Base-by-base conservation (phyloP, 1,140 invertebrate species). In the Aphaenogaster floridana region DNA sequence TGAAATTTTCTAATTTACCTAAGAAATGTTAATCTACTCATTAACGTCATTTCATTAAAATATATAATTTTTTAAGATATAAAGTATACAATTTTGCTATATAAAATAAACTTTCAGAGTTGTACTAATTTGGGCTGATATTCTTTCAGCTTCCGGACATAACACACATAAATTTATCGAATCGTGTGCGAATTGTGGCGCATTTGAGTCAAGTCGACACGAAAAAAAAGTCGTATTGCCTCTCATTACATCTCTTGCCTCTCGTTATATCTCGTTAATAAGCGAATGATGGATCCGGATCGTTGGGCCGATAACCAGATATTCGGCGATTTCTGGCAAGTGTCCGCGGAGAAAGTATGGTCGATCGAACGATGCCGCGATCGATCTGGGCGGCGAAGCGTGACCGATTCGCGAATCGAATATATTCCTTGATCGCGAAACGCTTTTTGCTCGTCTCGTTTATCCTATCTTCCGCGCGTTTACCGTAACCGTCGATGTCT, bases 271-370 rank as follows among this genome's bases (percentile, higher is more conserved):
- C 34, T 66, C 78, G 83, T 86, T 85, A 89, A 89, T 87, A 92
- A 88, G 64, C 87, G 85, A 87, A 88, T 88, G 81, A 92, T 87
- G 87, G 93, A 89, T 76, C 54, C n/a, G 50, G 84, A 77, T 13
- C 57, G 54, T 54, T 39, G 69, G 69, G n/a, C 11, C 54, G 28
- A 69, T 28, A 45, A 83, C 13, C 45, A 36, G n/a, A 63, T 50
- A 63, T 5, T 28, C 15, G 85, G n/a, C 54, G 54, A 88, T 87
- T 90, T 87, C 89, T 54, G 88, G 86, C 72, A 61, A 86, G 50
- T 34, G 48, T 50, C 36, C 61, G 79, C 66, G 89, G 90, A 88
- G 89, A 91, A 91, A 91, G 89, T 91, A 91, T 84, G 89, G 87
- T 68, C 42, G 69, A 91, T 91, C 78, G 36, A 90, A 84, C 34